phyloP scores from a whole-genome alignment of 2,113 vertebrate species.

The Bambusicola thoracicus region DNA sequence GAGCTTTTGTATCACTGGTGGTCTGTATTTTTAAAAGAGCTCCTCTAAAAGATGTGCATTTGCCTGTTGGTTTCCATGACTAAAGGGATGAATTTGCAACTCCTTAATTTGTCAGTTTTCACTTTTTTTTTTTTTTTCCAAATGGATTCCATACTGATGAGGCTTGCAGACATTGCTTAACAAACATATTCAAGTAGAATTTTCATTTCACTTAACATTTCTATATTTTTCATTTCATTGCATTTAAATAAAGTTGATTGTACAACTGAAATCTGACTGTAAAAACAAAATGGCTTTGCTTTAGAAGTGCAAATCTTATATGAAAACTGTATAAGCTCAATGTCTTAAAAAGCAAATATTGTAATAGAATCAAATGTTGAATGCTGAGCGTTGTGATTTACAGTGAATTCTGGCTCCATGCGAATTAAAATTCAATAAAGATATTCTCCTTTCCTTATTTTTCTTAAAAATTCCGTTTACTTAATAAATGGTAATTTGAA shows the following conservation, averaged over 20 bases:
- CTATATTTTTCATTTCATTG: neutral
- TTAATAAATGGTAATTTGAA: neutral
- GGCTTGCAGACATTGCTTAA: neutral
- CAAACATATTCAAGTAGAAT: neutral
- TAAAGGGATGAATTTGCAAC: neutral
- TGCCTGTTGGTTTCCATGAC: neutral
- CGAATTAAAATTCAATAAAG: neutral
- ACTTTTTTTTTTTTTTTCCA: neutral
- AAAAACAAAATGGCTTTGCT: neutral
- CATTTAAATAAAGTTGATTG: neutral
- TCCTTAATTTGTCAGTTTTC: neutral
- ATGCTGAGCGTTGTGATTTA: neutral
- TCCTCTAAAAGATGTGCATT: neutral
- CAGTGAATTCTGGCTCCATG: neutral
- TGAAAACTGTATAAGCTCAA: neutral
- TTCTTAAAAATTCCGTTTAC: neutral
- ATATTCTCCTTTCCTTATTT: neutral
- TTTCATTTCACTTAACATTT: neutral
- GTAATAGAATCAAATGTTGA: neutral
- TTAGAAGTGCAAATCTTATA: neutral
- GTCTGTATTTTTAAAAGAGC: neutral
- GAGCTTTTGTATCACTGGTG: neutral
- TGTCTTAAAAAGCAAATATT: neutral
- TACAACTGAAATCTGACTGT: neutral
- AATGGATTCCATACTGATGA: neutral